Evolutionary conservation across 2,797 vertebrate species (phyloP).

Genomic region (Spinibarbus caldwelli): DNA sequence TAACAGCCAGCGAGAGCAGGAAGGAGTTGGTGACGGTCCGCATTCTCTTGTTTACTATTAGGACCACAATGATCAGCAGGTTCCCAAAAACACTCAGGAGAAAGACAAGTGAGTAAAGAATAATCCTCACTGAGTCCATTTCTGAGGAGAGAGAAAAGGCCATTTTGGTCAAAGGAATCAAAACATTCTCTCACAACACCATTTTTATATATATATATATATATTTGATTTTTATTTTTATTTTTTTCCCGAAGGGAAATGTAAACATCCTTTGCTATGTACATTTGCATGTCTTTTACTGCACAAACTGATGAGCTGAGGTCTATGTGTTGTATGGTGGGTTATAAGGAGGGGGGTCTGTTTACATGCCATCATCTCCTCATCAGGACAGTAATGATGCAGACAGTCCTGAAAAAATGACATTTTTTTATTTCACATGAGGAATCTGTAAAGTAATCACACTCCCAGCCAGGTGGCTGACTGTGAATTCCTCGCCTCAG

Average conservation of each 20-base stretch:
- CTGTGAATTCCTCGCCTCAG: conserved; percentile 9
- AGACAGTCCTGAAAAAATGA: conserved; percentile 8
- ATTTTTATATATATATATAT: not conserved
- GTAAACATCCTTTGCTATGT: not conserved
- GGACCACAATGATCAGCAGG: conserved; percentile 78
- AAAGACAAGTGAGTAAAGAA: conserved; percentile 88
- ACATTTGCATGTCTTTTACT: not conserved
- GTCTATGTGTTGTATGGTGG: not conserved
- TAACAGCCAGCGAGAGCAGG: conserved; percentile 84
- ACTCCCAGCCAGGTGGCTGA: conserved; percentile 5
- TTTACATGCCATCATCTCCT: not conserved
- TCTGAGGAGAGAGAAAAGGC: conserved; percentile 63
- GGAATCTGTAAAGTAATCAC: conserved; percentile 42
- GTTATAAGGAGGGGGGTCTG: not conserved
- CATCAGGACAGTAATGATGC: conserved; percentile 19
- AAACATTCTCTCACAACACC: not conserved
- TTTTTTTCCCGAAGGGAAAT: not conserved
- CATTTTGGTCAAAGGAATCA: not conserved
- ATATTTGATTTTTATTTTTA: not conserved
- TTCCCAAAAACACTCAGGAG: conserved; percentile 85
- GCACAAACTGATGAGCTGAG: not conserved
- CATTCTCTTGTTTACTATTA: conserved; percentile 80
- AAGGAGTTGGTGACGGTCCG: conserved; percentile 87
- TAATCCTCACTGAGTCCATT: conserved; percentile 78
- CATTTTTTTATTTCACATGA: conserved; percentile 22